A percentile compares a stretch with the other conserved stretches of the same genome.
Evolutionary conservation across 2,797 vertebrate species (phyloP).

Genomic region (Peromyscus eremicus): DNA sequence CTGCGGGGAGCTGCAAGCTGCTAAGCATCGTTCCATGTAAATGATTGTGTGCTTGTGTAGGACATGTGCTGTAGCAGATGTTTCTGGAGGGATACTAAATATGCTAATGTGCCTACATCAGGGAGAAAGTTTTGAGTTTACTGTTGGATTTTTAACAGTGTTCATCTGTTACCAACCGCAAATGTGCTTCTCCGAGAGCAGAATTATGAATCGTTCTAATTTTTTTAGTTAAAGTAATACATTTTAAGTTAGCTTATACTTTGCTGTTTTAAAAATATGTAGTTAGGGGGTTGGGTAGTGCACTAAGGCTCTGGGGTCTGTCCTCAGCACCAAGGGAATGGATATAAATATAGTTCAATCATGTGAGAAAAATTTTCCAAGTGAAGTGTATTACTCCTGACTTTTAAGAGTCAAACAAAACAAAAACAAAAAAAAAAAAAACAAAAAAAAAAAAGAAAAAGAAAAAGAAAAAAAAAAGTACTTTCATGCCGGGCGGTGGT

Average conservation of each 20-base stretch:
- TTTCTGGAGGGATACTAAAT: conserved; percentile 47
- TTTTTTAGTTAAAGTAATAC: not conserved
- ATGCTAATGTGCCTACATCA: not conserved
- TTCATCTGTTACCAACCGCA: conserved; percentile 38
- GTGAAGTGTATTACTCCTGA: conserved; percentile 37
- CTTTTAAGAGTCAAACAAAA: too few relatives aligned
- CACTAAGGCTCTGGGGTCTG: not conserved
- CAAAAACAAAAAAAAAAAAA: too few relatives aligned
- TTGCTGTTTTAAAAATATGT: conserved; percentile 49
- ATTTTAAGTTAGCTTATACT: not conserved
- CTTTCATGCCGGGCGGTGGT: too few relatives aligned
- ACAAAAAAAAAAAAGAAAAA: too few relatives aligned
- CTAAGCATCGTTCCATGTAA: not conserved
- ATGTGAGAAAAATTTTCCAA: not conserved
- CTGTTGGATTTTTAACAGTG: conserved; percentile 16
- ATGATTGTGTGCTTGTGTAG: not conserved
- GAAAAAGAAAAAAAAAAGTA: too few relatives aligned
- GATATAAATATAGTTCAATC: not conserved
- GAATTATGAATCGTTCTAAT: conserved; percentile 49
- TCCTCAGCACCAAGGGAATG: not conserved
- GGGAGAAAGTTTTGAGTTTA: conserved; percentile 27
- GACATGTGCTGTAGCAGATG: not conserved
- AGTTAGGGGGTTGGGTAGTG: not conserved
- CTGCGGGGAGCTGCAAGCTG: not conserved
- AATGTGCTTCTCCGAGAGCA: not conserved